phyloP scores from a whole-genome alignment of 2,797 vertebrate species.

The Gouania willdenowi region DNA sequence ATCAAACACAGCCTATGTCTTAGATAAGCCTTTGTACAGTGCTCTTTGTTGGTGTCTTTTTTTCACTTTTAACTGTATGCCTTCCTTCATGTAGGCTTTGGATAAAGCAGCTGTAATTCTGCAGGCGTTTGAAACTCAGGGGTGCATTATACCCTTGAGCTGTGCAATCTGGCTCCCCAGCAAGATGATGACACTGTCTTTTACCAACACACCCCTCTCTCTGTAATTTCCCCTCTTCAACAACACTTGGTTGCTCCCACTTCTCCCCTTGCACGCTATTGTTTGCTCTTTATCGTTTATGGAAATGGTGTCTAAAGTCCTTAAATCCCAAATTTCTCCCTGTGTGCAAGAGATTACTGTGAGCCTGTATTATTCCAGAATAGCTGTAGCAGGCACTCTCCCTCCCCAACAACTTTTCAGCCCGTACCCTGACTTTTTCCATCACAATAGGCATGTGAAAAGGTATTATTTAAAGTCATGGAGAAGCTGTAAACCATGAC shows the following conservation, averaged over 20 bases:
- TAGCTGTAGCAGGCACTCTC: conserved; percentile 53
- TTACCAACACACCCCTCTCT: conserved; percentile 5
- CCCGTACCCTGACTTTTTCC: conserved; percentile 53
- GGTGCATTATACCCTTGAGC: conserved; percentile 49
- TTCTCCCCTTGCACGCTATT: conserved; percentile 29
- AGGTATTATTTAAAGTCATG: conserved; percentile 26
- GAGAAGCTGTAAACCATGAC: too few species aligned
- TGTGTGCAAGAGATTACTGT: conserved; percentile 62
- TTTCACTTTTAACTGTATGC: not conserved
- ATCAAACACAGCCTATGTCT: conserved; percentile 35
- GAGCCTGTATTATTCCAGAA: conserved; percentile 63
- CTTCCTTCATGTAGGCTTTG: conserved; percentile 29
- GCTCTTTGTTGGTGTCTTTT: not conserved
- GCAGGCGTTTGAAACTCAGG: conserved; percentile 49
- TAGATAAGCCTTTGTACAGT: conserved; percentile 36
- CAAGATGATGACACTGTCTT: conserved; percentile 52
- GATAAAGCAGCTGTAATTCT: conserved; percentile 60
- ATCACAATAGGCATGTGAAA: conserved; percentile 49
- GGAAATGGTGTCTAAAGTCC: conserved; percentile 70
- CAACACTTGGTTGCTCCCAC: conserved; percentile 6
- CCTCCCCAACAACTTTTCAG: conserved; percentile 56
- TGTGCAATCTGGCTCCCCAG: conserved; percentile 51
- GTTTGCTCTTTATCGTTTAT: conserved; percentile 39
- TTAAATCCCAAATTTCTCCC: conserved; percentile 67
- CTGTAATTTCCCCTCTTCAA: conserved; percentile 18